Base-by-base conservation (phyloP, 1,140 invertebrate genomes). In the Drosophila obscura region DNA sequence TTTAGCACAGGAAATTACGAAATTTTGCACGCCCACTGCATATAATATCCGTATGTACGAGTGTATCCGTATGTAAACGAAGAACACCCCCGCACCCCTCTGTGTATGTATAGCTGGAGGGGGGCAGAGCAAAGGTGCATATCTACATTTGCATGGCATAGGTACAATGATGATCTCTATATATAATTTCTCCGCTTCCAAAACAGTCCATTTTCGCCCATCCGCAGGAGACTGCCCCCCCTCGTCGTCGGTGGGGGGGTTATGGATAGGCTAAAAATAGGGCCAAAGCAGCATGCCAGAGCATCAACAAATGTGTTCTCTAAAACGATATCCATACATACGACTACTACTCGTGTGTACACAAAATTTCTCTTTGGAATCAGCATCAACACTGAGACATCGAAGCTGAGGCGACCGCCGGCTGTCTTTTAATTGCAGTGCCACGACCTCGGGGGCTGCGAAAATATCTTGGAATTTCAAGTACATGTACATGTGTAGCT, bases 391-490 rank as follows among this genome's bases (percentile, higher is more conserved):
- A 52, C 43, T 69, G 66, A 35, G 11, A 50, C 26, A 8, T 9
- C 11, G 35, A 4, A 11, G 35, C 35, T 11, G 57, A 58, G 58
- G 52, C 66, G 75, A 71, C 78, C 71, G 69, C 66, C 78, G 78
- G 69, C 69, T 82, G 83, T 87, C 83, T 87, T 87, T 87, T 87
- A 85, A 85, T 85, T 85, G 82, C 82, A 87, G 74, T 78, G 78
- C 82, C 82, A 68, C 61, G 82, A 88, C 78, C 83, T 85, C 79
- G 82, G 60, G 57, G 77, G 62, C 81, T 84, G 77, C 82, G 51
- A 85, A 85, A 85, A 85, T 82, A 87, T 88, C 82, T 85, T 79
- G 82, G 82, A 85, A 85, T 88, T 85, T 85, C 83, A 85, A 88
- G 82, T 88, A 82, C 82, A 82, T 73, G 59, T 81, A 19, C 19